phyloP scores from a whole-genome alignment of 2,888 invertebrate species.

The Nomada ferruginata region DNA sequence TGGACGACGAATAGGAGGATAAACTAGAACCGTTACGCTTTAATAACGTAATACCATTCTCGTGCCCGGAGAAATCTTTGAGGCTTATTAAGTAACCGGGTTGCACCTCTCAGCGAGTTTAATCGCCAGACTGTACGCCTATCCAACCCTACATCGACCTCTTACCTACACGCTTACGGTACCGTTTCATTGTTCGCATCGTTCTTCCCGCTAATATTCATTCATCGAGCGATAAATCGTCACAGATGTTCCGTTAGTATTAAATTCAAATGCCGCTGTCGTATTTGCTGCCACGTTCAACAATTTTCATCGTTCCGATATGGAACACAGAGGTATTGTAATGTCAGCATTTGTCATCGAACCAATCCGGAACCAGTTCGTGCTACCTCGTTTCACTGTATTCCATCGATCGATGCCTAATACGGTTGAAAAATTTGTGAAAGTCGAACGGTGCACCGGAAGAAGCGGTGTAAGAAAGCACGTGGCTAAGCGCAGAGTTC shows the following conservation, averaged over 20 bases:
- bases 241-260: conserved; percentile 20
- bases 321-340: not conserved
- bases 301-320: not conserved
- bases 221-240: conserved; percentile 18
- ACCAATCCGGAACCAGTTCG: conserved; percentile 31
- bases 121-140: conserved; percentile 22
- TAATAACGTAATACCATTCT: conserved; percentile 33
- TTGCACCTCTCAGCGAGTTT: conserved; percentile 43
- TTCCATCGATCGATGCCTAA: conserved; percentile 37
- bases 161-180: conserved; percentile 8
- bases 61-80: conserved; percentile 19
- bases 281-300: not conserved
- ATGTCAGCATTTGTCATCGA: conserved; percentile 9
- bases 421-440: conserved; percentile 40
- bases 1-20: conserved; percentile 4
- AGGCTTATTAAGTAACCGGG: conserved; percentile 52
- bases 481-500: too few species aligned
- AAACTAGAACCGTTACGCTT: conserved; percentile 40
- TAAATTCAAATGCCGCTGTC: conserved; percentile 11
- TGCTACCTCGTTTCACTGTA: conserved; percentile 32
- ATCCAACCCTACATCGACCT: not conserved
- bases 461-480: too few species aligned
- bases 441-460: conserved; percentile 29
- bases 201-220: conserved; percentile 48
- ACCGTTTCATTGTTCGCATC: conserved; percentile 31